Base-by-base conservation (phyloP, 2,797 vertebrate species). In the Epinephelus awoara region DNA sequence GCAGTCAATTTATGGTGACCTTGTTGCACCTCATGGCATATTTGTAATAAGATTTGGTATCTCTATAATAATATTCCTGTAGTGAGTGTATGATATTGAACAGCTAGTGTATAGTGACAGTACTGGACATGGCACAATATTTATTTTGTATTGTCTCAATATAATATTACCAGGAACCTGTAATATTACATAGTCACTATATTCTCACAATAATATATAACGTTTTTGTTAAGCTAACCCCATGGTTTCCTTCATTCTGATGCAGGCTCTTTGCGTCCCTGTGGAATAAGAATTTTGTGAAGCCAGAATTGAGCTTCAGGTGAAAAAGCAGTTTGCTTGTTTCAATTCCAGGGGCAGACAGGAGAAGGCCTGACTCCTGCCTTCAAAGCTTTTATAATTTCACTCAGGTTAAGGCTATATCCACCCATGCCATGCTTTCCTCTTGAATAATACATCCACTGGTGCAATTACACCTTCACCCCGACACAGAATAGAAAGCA, bases 381-480 rank as follows among this genome's bases (percentile, higher is more conserved):
- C 57, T 77, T 72, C 38, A 63, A 73, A 72, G 79, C 72, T 70
- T 70, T 79, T 66, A 51, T 71, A 29, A 84, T 80, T 66, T 74
- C 76, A 51, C 66, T 56, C 56, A 13, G 73, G 44, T 86, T 80
- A 58, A 62, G 64, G 69, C 75, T 73, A 42, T 55, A 83, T 86
- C 56, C 79, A 75, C 86, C 57, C 57, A 67, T 14, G 49, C 71
- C 52, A 49, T 73, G 84, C 82, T 85, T 87, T 85, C 59, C 67
- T 75, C 57, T 55, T 92, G 85, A 93, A 92, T 93, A 90, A 93
- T 87, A 85, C 85, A 92, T 88, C 55, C 5, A 29, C 77, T 82
- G 42, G 65, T 85, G 88, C 84, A 90, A 91, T 91, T 91, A 91
- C 91, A 90, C 85, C 78, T 80, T 88, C 85, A 81, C 56, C 82